phyloP scores from a whole-genome alignment of 2,797 vertebrate genomes.

The Forpus xanthops region DNA sequence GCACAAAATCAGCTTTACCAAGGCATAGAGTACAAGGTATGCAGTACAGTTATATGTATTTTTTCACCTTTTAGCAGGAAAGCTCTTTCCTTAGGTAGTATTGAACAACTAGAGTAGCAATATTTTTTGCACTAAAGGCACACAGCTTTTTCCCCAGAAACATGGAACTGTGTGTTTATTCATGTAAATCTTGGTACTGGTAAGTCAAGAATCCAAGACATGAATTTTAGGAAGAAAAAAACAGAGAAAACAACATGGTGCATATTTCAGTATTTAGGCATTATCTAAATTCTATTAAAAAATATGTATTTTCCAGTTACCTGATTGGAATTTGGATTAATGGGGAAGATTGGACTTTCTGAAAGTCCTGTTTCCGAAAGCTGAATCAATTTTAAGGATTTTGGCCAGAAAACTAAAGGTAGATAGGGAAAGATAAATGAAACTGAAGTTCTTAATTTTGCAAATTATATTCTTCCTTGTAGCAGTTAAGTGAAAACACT shows the following conservation, averaged over 20 bases:
- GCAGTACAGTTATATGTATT: neutral
- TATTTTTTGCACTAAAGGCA: neutral
- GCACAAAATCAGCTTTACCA: neutral
- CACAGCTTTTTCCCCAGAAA: neutral
- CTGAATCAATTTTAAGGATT: neutral
- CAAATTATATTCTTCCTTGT: neutral
- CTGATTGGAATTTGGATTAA: neutral
- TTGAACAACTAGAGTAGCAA: neutral
- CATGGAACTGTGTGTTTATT: neutral
- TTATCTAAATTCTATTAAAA: fast-evolving
- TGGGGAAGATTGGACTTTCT: neutral
- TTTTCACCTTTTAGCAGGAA: neutral
- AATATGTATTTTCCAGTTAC: neutral
- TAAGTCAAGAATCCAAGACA: neutral
- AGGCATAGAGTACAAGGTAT: neutral
- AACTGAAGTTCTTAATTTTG: neutral
- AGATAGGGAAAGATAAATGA: neutral
- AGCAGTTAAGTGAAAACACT: neutral
- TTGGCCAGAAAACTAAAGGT: neutral
- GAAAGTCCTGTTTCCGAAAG: neutral
- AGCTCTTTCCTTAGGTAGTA: neutral
- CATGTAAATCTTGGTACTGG: neutral
- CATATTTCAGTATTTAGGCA: neutral
- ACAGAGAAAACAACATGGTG: neutral
- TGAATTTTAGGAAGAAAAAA: neutral